Conservation (phyloP, 1,140 invertebrate species). For the Cydia pomonella region DNA sequence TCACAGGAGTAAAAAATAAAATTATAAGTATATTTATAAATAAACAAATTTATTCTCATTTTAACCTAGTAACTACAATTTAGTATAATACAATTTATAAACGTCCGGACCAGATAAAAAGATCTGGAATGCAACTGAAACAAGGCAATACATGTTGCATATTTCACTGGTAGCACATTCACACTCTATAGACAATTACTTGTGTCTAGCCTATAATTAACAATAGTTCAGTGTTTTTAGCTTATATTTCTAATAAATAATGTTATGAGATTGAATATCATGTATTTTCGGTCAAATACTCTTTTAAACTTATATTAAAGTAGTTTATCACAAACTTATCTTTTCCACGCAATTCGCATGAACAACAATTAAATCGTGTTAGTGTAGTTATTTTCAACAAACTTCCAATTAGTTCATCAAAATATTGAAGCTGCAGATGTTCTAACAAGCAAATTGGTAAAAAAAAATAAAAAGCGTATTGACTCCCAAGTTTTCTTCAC, state of each 20-base stretch:
- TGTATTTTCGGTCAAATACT: constrained; percentile 5
- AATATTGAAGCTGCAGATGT: too few relatives aligned
- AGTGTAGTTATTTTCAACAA: too few relatives aligned
- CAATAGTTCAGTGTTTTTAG: background rate
- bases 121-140: background rate
- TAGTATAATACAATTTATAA: background rate
- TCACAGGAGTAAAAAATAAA: background rate
- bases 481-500: too few relatives aligned
- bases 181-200: background rate
- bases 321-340: constrained; percentile 1
- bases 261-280: constrained; percentile 10
- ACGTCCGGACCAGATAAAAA: background rate
- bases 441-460: too few relatives aligned
- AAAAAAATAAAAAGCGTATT: too few relatives aligned
- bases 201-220: background rate
- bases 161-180: too few relatives aligned
- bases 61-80: constrained; percentile 19
- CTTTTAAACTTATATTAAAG: background rate
- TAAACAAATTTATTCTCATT: constrained; percentile 17
- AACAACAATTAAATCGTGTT: too few relatives aligned
- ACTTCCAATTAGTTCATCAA: too few relatives aligned
- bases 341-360: too few relatives aligned
- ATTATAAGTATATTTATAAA: background rate
- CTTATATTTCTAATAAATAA: constrained; percentile 21
- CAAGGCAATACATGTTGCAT: too few relatives aligned